These are phyloP conservation scores for Drosophila ustulata DNA, from an alignment of 2,888 invertebrate species.

Conservation along the genomic window DNA sequence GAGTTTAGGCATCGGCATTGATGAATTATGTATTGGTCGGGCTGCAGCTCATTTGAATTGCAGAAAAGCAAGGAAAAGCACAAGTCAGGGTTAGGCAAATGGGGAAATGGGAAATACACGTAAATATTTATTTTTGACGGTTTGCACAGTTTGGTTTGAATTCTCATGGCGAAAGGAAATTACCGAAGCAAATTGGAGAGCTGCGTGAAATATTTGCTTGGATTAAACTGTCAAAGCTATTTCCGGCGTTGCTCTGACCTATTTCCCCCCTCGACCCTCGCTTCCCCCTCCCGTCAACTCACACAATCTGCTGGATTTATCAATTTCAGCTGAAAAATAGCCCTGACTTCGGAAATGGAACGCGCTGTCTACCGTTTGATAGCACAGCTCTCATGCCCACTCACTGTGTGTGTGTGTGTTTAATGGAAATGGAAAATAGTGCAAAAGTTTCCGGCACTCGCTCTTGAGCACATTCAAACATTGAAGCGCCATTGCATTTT, in stretches of 20 bases:
- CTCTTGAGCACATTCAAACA: conserved; percentile 7
- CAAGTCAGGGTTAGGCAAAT: conserved; percentile 11
- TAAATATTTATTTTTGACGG: conserved; percentile 21
- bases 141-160: conserved; percentile 9
- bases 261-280: conserved; percentile 21
- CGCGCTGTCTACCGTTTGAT: conserved; percentile 32
- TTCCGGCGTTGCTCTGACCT: conserved; percentile 61
- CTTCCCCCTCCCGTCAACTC: too few species aligned
- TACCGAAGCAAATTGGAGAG: conserved; percentile 54
- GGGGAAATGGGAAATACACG: conserved; percentile 11
- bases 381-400: conserved; percentile 8
- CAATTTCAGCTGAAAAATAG: conserved; percentile 67
- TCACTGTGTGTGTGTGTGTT: neutral
- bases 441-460: conserved; percentile 8
- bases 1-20: conserved; percentile 29
- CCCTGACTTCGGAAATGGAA: conserved; percentile 65
- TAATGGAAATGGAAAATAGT: conserved; percentile 45
- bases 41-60: conserved; percentile 40
- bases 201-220: conserved; percentile 46
- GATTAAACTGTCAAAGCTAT: conserved; percentile 73
- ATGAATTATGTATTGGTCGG: conserved; percentile 51
- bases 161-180: conserved; percentile 51
- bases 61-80: conserved; percentile 18
- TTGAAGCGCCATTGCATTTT: conserved; percentile 22
- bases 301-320: conserved; percentile 58